These are phyloP conservation scores for Lycophotia porphyrea DNA, from an alignment of 2,888 invertebrate species.

Conservation along the genomic window DNA sequence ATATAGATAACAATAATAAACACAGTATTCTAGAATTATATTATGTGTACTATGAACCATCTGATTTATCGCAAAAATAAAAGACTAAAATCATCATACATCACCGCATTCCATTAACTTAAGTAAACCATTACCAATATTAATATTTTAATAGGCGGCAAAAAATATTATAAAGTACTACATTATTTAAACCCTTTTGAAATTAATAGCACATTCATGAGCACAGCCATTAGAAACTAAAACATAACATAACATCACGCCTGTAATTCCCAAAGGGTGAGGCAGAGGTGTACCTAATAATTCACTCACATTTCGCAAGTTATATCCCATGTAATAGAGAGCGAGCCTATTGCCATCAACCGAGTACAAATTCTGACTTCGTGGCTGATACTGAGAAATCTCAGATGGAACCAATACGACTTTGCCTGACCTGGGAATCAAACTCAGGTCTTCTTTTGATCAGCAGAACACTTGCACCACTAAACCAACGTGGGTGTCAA, in stretches of 20 bases:
- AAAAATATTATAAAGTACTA: background rate
- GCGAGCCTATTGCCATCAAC: background rate
- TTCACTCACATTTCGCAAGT: background rate
- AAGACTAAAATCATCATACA: background rate
- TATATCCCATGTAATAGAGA: background rate
- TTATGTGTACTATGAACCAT: no score
- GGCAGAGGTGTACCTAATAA: background rate
- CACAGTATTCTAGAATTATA: no score
- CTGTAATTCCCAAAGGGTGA: background rate
- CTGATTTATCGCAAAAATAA: background rate
- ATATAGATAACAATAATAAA: no score
- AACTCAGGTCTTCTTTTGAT: background rate
- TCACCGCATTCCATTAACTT: background rate
- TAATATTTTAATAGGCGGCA: background rate
- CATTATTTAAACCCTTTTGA: background rate
- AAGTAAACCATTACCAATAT: constrained; percentile 1
- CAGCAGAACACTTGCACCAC: background rate
- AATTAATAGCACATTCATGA: background rate
- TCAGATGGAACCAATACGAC: accelerated
- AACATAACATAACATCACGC: background rate
- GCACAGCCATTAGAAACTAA: background rate
- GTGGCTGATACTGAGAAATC: background rate
- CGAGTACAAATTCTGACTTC: background rate
- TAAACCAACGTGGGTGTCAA: background rate
- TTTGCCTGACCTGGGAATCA: background rate